Conservation (phyloP, 2,888 invertebrate genomes). For the Embidobia sp. region DNA sequence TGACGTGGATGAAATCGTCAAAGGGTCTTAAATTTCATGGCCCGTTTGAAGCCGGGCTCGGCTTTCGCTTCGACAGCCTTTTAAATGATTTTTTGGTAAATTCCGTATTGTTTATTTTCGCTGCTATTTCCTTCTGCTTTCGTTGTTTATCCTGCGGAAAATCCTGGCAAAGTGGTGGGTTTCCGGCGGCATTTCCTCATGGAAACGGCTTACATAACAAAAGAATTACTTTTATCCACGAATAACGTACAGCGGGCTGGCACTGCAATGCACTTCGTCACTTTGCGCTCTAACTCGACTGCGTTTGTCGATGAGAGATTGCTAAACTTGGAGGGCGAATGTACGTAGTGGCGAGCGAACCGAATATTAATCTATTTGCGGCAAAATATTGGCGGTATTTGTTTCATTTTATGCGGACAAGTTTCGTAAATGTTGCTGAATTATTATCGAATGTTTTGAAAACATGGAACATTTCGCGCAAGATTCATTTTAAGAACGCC, state of each 20-base stretch:
- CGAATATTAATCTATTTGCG: constrained; percentile 57
- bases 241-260: constrained; percentile 53
- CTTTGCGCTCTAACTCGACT: constrained; percentile 54
- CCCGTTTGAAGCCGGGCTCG: constrained; percentile 3
- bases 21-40: constrained; percentile 28
- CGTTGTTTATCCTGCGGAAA: constrained; percentile 69
- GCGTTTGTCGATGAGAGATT: constrained; percentile 62
- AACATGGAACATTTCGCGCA: constrained; percentile 33
- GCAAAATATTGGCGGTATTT: constrained; percentile 57
- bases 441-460: constrained; percentile 48
- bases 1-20: constrained; percentile 29
- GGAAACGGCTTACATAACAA: constrained; percentile 67
- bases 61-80: constrained; percentile 57
- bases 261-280: constrained; percentile 62
- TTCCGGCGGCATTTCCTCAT: constrained; percentile 66
- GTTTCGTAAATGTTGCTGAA: constrained; percentile 35
- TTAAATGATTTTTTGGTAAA: constrained; percentile 58
- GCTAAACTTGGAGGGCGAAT: constrained; percentile 56
- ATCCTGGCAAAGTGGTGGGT: constrained; percentile 68
- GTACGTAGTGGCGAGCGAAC: constrained; percentile 35
- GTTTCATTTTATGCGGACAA: constrained; percentile 57
- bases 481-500: constrained; percentile 19
- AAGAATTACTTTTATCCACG: constrained; percentile 62
- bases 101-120: constrained; percentile 56
- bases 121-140: constrained; percentile 64